Base-by-base conservation (phyloP, 2,888 invertebrate genomes). In the Nephrotoma guestfalica region DNA sequence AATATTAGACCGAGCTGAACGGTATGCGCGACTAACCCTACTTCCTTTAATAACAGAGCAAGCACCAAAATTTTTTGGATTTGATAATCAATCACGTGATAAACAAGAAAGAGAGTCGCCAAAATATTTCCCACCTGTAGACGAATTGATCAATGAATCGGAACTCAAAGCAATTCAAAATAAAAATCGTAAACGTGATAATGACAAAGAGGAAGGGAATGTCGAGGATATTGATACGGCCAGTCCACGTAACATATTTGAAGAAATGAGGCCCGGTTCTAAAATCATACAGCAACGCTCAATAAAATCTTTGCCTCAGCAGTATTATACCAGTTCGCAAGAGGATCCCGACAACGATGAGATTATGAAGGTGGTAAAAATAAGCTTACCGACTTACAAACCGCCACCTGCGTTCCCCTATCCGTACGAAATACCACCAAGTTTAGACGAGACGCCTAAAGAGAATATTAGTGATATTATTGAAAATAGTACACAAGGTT, bases 1-100 rank as follows among this genome's bases (percentile, higher is more conserved):
- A 4, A 94, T 97, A 90, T 93, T 97, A 85, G 95, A 96, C 57
- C 94, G 96, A 88, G 97, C 96, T 0, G 97, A 97, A 89, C 93
- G 94, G 86, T 96, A 96, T 90, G 96, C 96, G 0, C 93, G 96
- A 86, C 95, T 96, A 90, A 96, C 96, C 0, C 92, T 96, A 1
- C 90, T 96, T 86, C 96, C 96, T 0, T 90, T 96, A 6, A 96
- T 96, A 9, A 96, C 96, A 13, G 95, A 95, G 84, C 96, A 96
- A 90, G 96, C 96, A 0, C 96, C 96, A 0, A 94, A 94, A 87
- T 94, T 96, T 87, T 94, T 94, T 9, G 93, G 94, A 88, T 93
- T 94, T 88, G 93, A 93, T 4, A 90, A 91, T 0, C 92, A 93
- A 88, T 89, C 90, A 88, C 89, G 90, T 3, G 89, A 88, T 2